Evolutionary conservation across 1,140 invertebrate species (phyloP).

Genomic region (Armadillidium nasatum): DNA sequence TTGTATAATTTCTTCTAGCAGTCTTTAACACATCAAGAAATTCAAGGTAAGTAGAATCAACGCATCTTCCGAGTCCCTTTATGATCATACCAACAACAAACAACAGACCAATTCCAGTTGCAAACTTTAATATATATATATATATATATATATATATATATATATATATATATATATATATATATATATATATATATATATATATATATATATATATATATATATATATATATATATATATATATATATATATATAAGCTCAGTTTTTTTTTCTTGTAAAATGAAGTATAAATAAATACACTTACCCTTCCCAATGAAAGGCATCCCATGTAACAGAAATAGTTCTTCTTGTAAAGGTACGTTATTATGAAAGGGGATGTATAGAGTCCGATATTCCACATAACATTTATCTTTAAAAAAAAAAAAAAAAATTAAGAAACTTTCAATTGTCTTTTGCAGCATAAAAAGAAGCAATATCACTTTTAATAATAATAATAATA

Average conservation of each 20-base stretch:
- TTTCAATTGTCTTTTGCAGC: too few species aligned
- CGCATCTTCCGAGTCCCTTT: not conserved
- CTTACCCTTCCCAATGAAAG: not conserved
- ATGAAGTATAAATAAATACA: not conserved
- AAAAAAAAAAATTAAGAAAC: too few species aligned
- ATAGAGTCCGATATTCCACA: not conserved
- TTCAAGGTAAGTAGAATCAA: not conserved
- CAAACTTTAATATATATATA: not conserved
- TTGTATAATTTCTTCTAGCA: too few species aligned
- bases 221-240: too few species aligned
- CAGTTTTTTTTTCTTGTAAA: too few species aligned
- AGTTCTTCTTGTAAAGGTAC: not conserved
- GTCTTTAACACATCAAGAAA: not conserved
- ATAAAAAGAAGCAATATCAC: not conserved
- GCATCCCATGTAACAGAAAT: not conserved
- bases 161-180: too few species aligned
- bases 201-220: too few species aligned
- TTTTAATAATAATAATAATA: not conserved
- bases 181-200: too few species aligned
- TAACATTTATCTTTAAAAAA: not conserved
- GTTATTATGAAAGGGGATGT: not conserved
- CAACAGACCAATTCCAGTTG: not conserved
- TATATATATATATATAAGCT: too few species aligned
- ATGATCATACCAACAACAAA: slow-evolving; percentile 4
- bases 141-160: too few species aligned